phyloP scores from a whole-genome alignment of 1,140 invertebrate species.

The Rhopalosiphum padi region DNA sequence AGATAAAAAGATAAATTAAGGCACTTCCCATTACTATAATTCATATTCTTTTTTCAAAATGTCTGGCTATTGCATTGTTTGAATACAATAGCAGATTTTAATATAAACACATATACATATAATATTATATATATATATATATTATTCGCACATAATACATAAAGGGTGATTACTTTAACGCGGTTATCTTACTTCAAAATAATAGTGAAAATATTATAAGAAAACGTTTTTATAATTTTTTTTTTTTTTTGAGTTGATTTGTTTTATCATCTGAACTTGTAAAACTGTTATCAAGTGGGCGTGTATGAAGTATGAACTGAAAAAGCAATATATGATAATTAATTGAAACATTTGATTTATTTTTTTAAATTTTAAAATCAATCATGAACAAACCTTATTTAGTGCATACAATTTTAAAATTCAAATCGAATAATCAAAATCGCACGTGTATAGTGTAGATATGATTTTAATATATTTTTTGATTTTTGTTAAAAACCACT shows the following conservation, averaged over 20 bases:
- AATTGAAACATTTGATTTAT: not conserved
- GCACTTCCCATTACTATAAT: not conserved
- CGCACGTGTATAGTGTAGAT: too few species aligned
- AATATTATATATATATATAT: not conserved
- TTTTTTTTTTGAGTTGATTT: not conserved
- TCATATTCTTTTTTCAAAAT: not conserved
- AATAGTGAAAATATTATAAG: not conserved
- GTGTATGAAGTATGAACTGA: fast-evolving
- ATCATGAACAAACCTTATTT: too few species aligned
- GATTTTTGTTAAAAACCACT: not conserved
- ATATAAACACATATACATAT: not conserved
- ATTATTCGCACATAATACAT: not conserved
- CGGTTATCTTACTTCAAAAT: not conserved
- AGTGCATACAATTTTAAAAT: not conserved
- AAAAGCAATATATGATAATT: too few species aligned
- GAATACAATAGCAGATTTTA: not conserved
- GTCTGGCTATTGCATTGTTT: not conserved
- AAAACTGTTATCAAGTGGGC: not conserved
- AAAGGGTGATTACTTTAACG: not conserved
- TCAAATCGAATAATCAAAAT: too few species aligned
- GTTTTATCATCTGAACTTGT: not conserved
- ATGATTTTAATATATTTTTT: not conserved
- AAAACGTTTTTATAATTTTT: not conserved
- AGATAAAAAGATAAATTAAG: conserved; percentile 4
- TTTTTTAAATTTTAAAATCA: not conserved